Percentiles rank a stretch among this genome's conserved stretches.
Conservation (phyloP, 2,797 vertebrate genomes). For the Sebastes matsubarae region DNA sequence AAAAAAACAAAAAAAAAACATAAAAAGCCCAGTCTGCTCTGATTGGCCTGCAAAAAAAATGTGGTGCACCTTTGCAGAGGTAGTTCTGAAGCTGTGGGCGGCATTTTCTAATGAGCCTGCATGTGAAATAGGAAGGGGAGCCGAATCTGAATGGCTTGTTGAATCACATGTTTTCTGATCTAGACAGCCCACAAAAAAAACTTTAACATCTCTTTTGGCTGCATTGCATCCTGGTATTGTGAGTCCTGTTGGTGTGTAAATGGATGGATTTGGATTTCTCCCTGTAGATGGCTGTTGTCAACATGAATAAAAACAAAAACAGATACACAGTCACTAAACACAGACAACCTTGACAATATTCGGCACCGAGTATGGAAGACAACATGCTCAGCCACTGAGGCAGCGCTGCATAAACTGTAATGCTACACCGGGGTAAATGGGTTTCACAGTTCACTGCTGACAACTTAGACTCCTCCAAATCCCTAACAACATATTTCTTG, state of each 20-base stretch:
- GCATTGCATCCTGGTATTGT: background rate
- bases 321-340: background rate
- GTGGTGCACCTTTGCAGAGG: no score
- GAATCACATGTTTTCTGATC: no score
- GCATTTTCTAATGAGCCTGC: no score
- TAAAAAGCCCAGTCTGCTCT: no score
- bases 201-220: background rate
- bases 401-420: slow-evolving; percentile 5
- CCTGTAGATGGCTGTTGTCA: background rate
- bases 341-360: background rate
- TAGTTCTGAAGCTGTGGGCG: no score
- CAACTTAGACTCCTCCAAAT: slow-evolving; percentile 20
- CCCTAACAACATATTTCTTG: slow-evolving; percentile 27
- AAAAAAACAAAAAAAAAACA: no score
- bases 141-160: no score
- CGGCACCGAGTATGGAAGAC: background rate
- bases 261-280: background rate
- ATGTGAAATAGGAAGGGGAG: no score
- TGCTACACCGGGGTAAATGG: slow-evolving; percentile 18
- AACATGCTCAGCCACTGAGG: background rate
- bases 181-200: background rate
- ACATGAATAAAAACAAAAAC: slow-evolving; percentile 1
- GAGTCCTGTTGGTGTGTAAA: background rate
- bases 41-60: no score
- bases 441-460: slow-evolving; percentile 40